A percentile compares a stretch with the other conserved stretches of the same genome.
These are phyloP conservation scores for Tortrix viridana DNA, from an alignment of 2,888 invertebrate species.

Conservation along the genomic window DNA sequence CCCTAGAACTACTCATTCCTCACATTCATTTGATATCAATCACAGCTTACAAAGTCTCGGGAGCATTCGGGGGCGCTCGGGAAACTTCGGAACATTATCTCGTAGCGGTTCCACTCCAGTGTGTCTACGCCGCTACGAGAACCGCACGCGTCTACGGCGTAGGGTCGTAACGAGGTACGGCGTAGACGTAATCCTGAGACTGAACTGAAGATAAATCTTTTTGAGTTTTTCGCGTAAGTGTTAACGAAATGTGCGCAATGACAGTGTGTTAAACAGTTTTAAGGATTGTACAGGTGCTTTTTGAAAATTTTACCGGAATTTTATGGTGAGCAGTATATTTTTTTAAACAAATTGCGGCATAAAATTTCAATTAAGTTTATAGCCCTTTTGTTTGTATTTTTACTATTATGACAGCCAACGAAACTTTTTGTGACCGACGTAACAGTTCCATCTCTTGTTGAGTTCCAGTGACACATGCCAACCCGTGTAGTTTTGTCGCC, in stretches of 20 bases:
- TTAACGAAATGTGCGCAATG: conserved; percentile 29
- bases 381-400: background rate
- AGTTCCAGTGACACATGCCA: conserved; percentile 54
- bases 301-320: conserved; percentile 38
- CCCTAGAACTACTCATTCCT: conserved; percentile 78
- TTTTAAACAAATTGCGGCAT: background rate
- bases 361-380: background rate
- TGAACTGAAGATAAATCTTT: conserved; percentile 23
- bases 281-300: conserved; percentile 36
- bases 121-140: conserved; percentile 66
- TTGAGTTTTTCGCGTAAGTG: conserved; percentile 24
- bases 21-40: conserved; percentile 84
- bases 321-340: conserved; percentile 39
- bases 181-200: conserved; percentile 50
- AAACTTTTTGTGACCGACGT: conserved; percentile 29
- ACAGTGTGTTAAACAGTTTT: conserved; percentile 36
- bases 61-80: conserved; percentile 65
- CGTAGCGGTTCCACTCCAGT: conserved; percentile 70
- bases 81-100: conserved; percentile 60
- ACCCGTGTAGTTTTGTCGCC: conserved; percentile 49
- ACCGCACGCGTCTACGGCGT: conserved; percentile 65
- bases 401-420: background rate
- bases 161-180: conserved; percentile 63
- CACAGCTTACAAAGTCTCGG: conserved; percentile 76
- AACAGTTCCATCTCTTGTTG: conserved; percentile 50